Percentiles rank a stretch among this genome's conserved stretches.
These are phyloP conservation scores for Chrysomela aeneicollis DNA, from an alignment of 2,888 invertebrate genomes.

Conservation along the genomic window DNA sequence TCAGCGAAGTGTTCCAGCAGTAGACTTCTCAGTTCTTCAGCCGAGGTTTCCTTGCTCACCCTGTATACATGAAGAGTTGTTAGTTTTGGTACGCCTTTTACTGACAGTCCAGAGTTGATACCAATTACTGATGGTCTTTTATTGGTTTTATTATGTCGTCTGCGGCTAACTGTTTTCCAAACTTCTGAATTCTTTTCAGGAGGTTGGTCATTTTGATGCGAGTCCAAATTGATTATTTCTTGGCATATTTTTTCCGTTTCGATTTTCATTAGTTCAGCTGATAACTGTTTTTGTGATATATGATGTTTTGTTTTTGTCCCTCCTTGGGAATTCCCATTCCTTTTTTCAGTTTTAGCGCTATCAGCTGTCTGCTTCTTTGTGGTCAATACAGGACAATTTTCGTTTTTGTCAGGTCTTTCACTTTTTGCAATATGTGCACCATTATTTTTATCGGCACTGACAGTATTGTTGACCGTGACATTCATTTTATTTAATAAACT, in stretches of 20 bases:
- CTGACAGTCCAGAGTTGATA: neutral
- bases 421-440: neutral
- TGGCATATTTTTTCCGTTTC: neutral
- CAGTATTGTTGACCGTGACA: neutral
- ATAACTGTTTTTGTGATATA: neutral
- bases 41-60: neutral
- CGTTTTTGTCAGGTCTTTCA: neutral
- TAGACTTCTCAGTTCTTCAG: neutral
- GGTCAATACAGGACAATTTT: neutral
- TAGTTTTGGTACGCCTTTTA: slow-evolving; percentile 3
- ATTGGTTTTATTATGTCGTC: neutral
- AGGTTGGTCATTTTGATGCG: neutral
- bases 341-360: neutral
- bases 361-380: too few species aligned
- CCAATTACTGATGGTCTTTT: neutral
- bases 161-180: neutral
- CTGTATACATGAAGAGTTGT: neutral
- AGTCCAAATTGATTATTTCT: neutral
- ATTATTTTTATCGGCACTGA: neutral
- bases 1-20: neutral
- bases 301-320: neutral
- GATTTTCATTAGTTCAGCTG: neutral
- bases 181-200: neutral
- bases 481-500: neutral
- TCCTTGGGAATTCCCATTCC: neutral